Evolutionary conservation across 2,113 vertebrate genomes (phyloP).

Genomic region (Campylorhamphus procurvoides): DNA sequence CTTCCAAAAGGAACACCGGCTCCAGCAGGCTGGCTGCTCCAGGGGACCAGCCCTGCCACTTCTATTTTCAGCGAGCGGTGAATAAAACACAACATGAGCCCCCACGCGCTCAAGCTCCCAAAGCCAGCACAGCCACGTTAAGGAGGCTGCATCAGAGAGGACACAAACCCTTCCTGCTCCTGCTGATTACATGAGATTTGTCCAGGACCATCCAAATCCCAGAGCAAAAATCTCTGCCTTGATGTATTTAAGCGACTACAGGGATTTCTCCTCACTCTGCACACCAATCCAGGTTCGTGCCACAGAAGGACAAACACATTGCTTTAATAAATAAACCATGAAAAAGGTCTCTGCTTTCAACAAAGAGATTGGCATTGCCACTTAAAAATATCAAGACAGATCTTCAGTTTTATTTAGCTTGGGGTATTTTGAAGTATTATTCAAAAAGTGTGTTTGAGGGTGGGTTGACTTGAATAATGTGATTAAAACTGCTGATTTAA

Average conservation of each 20-base stretch:
- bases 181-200: not conserved
- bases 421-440: not conserved
- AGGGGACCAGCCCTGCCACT: not conserved
- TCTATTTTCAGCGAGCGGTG: not conserved
- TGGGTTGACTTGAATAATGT: conserved; percentile 4
- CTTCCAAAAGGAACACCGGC: too few relatives aligned
- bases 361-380: not conserved
- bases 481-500: conserved; percentile 41
- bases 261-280: not conserved
- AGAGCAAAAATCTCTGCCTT: conserved; percentile 41
- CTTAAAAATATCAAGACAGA: not conserved
- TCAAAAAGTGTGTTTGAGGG: not conserved
- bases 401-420: not conserved
- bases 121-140: not conserved
- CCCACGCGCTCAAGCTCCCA: not conserved
- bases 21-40: not conserved
- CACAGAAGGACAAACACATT: not conserved
- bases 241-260: not conserved
- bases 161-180: not conserved
- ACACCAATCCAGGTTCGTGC: not conserved
- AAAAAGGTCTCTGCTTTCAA: not conserved
- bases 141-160: not conserved
- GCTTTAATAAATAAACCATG: not conserved
- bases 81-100: not conserved
- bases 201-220: conserved; percentile 18